phyloP scores from a whole-genome alignment of 2,888 invertebrate genomes.

The Bembecia ichneumoniformis region DNA sequence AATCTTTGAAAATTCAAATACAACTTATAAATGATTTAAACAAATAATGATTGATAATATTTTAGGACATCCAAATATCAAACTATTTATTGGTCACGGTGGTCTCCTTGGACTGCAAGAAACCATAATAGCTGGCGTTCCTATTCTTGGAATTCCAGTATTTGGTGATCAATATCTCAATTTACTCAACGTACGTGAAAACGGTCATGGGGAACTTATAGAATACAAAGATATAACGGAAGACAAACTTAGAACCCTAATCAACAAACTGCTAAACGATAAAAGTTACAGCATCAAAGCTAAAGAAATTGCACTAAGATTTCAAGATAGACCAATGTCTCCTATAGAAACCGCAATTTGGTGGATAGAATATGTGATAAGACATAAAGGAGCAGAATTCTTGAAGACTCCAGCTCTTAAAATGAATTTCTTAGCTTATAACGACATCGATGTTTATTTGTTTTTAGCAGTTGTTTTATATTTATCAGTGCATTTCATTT shows the following conservation, averaged over 20 bases:
- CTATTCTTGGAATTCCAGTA: slow-evolving; percentile 52
- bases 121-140: slow-evolving; percentile 45
- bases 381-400: slow-evolving; percentile 17
- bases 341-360: slow-evolving; percentile 15
- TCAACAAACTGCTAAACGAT: slow-evolving; percentile 38
- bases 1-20: background rate
- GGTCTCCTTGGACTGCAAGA: slow-evolving; percentile 52
- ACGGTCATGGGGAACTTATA: slow-evolving; percentile 41
- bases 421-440: slow-evolving; percentile 44
- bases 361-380: slow-evolving; percentile 21
- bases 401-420: slow-evolving; percentile 27
- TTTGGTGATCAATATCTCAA: slow-evolving; percentile 56
- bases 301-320: slow-evolving; percentile 11
- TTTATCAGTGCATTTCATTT: slow-evolving; percentile 5
- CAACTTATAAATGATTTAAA: background rate
- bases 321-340: slow-evolving; percentile 17
- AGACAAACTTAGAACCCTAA: slow-evolving; percentile 29
- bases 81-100: slow-evolving; percentile 56
- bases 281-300: slow-evolving; percentile 17
- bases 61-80: slow-evolving; percentile 48
- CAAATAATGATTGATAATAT: background rate
- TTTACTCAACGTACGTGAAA: slow-evolving; percentile 31
- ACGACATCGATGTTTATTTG: slow-evolving; percentile 60
- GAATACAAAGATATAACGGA: slow-evolving; percentile 33
- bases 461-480: slow-evolving; percentile 30